Base-by-base conservation (phyloP, 2,113 vertebrate genomes). In the Amphiprion percula region DNA sequence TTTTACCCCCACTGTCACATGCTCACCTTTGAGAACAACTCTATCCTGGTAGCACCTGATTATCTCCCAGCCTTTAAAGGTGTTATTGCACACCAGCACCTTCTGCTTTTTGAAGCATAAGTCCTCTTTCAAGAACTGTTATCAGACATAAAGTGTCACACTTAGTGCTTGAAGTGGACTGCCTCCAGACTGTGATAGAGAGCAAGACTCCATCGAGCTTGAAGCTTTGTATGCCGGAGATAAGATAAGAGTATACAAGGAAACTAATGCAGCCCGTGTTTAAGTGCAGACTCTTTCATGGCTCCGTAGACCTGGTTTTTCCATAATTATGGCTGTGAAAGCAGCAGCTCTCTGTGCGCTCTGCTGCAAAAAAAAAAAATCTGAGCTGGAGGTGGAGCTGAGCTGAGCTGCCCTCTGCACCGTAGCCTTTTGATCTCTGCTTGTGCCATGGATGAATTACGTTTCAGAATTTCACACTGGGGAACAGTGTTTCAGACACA, bases 371-470 rank as follows among this genome's bases (percentile, higher is more conserved):
- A 37, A 37, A 37, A 37, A 37, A 37, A 37, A 37, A 37, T 5
- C 66, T 61, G 65, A 69, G 66, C 54, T 39, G 70, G 60, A 78
- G 81, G 78, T 68, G 82, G 70, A 68, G 86, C 82, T 47, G 74
- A 63, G 82, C 58, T 71, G 70, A 68, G 86, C 87, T 91, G 89
- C 88, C 88, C 87, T 88, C 80, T 85, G 83, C 87, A 79, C 88
- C 83, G 28, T 88, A 83, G 90, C 88, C 83, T 93, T 95, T 94
- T 94, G 92, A 95, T 94, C 90, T 93, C 69, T 63, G 80, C 89
- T 90, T 90, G 86, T 73, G 91, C 89, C 88, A 92, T 87, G 93
- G 93, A 91, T 93, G 93, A 94, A 93, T 93, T 94, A 90, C 86
- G 68, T 88, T 92, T 83, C 91, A 94, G 93, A 92, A 94, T 94